These are phyloP conservation scores for Perizoma affinitatum DNA, from an alignment of 2,888 invertebrate genomes.

Conservation along the genomic window DNA sequence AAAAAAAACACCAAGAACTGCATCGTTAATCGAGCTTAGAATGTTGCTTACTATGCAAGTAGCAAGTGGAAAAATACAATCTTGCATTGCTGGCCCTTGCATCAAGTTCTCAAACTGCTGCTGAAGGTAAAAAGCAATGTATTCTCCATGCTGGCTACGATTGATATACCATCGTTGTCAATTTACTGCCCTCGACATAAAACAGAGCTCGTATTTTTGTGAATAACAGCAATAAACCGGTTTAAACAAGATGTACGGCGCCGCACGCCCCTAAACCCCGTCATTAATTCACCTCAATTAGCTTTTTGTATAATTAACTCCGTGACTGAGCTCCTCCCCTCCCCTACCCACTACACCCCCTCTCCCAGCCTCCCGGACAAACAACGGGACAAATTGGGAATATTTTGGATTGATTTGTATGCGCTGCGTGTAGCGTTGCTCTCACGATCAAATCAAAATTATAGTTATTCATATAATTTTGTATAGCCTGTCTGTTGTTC, in stretches of 20 bases:
- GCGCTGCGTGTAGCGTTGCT: conserved; percentile 4
- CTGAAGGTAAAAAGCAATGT: too few relatives aligned
- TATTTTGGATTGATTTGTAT: conserved; percentile 12
- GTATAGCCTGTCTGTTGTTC: too few relatives aligned
- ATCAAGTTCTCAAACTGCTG: too few relatives aligned
- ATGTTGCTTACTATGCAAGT: too few relatives aligned
- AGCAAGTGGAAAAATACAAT: too few relatives aligned
- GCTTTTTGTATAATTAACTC: conserved; percentile 37
- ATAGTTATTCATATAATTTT: background rate
- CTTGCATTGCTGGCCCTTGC: too few relatives aligned
- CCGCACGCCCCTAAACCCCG: conserved; percentile 15
- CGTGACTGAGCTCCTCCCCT: conserved; percentile 15
- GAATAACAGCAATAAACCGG: conserved; percentile 7
- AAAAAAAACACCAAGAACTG: too few relatives aligned
- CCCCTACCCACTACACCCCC: background rate
- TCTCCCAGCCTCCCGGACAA: background rate
- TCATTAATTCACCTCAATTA: conserved; percentile 36
- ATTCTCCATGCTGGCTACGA: too few relatives aligned
- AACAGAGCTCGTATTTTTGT: conserved; percentile 8
- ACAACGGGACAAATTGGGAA: conserved; percentile 2
- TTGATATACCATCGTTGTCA: too few relatives aligned
- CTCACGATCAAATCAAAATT: conserved; percentile 13
- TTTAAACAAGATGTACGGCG: conserved; percentile 13
- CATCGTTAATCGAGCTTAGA: too few relatives aligned
- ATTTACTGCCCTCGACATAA: background rate